These are phyloP conservation scores for Elmis aenea DNA, from an alignment of 2,888 invertebrate species.

Conservation along the genomic window DNA sequence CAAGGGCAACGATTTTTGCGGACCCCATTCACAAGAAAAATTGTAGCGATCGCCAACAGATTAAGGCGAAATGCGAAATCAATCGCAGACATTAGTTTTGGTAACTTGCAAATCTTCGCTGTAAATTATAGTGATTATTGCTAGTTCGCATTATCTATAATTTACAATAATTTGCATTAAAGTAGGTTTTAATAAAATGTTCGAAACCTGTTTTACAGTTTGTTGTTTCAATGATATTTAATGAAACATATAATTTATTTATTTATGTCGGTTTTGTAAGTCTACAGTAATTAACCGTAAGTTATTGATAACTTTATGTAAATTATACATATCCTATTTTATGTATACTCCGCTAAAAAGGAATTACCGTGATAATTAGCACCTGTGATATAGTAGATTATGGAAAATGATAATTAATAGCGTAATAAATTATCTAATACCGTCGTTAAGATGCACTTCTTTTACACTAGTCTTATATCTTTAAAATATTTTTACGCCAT, in stretches of 20 bases:
- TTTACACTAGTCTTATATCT: too few species aligned
- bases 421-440: constrained; percentile 6
- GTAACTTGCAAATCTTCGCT: too few species aligned
- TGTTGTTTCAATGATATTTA: constrained; percentile 11
- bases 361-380: too few species aligned
- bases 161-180: constrained; percentile 10
- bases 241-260: constrained; percentile 12
- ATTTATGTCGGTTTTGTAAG: constrained; percentile 13
- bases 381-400: constrained; percentile 1
- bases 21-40: too few species aligned
- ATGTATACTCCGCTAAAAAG: constrained; percentile 3
- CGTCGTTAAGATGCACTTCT: too few species aligned
- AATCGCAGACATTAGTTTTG: too few species aligned
- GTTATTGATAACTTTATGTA: constrained; percentile 10
- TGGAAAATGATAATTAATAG: constrained; percentile 4
- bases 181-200: constrained; percentile 4
- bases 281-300: constrained; percentile 8
- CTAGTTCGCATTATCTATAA: too few species aligned
- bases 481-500: too few species aligned
- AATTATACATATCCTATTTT: constrained; percentile 7
- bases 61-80: too few species aligned
- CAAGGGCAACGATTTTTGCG: too few species aligned
- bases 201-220: constrained; percentile 12
- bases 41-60: too few species aligned
- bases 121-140: too few species aligned